phyloP scores from a whole-genome alignment of 2,113 vertebrate species.

The Petrocephalus microphthalmus region DNA sequence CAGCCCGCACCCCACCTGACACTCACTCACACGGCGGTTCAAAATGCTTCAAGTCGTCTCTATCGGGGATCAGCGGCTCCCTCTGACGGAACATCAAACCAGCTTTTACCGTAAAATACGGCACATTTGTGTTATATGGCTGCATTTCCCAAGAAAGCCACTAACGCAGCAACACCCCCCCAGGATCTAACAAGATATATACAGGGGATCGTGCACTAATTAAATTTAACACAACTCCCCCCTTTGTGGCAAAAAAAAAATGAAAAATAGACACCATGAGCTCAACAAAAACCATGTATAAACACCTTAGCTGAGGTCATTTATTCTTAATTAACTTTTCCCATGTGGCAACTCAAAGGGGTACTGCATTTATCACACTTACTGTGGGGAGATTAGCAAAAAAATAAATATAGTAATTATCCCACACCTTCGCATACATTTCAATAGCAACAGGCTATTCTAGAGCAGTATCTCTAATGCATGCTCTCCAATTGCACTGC shows the following conservation, averaged over 20 bases:
- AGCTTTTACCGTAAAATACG: background rate
- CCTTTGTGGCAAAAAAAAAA: background rate
- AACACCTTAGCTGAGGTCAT: background rate
- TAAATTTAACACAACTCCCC: background rate
- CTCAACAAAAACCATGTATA: background rate
- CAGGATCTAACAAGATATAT: background rate
- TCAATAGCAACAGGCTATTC: background rate
- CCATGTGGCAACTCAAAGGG: background rate
- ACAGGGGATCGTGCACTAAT: background rate
- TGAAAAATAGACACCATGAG: background rate
- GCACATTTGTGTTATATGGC: no score
- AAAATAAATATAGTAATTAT: background rate
- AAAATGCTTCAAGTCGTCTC: conserved; percentile 11
- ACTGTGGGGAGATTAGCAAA: background rate
- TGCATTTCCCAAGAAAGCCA: background rate
- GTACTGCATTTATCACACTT: background rate
- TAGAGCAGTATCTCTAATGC: background rate
- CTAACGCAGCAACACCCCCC: background rate
- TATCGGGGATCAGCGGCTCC: background rate
- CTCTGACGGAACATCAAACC: background rate
- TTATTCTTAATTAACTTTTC: background rate
- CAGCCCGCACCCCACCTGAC: conserved; percentile 41
- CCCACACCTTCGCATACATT: background rate
- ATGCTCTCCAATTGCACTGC: background rate
- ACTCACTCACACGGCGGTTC: conserved; percentile 31